phyloP scores from a whole-genome alignment of 1,140 invertebrate genomes.

The Drosophila rhopaloa region DNA sequence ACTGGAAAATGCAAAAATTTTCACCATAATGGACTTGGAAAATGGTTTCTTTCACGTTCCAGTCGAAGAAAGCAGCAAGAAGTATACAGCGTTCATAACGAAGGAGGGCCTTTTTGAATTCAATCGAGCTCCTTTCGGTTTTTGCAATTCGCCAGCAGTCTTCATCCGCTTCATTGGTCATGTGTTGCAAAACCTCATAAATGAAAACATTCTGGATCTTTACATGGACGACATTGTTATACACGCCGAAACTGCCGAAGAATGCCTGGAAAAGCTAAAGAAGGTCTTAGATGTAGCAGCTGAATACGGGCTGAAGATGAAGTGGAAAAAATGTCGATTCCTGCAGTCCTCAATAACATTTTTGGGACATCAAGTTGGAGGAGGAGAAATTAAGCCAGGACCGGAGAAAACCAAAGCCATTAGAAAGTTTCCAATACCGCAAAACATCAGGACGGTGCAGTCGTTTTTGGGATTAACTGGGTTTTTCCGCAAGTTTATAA shows the following conservation, averaged over 20 bases:
- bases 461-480: too few species aligned
- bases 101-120: background rate
- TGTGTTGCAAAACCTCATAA: background rate
- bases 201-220: background rate
- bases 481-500: too few species aligned
- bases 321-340: background rate
- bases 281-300: too few species aligned
- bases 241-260: too few species aligned
- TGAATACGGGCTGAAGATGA: too few species aligned
- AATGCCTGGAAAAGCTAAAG: too few species aligned
- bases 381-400: background rate
- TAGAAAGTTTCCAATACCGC: background rate
- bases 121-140: background rate
- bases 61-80: background rate
- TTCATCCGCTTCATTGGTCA: background rate
- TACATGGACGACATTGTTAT: too few species aligned
- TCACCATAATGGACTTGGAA: background rate
- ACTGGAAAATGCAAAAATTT: background rate
- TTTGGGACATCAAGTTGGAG: background rate
- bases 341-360: background rate
- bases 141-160: background rate
- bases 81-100: background rate
- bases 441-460: too few species aligned
- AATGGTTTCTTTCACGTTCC: background rate
- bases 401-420: background rate